Conservation (phyloP, 2,797 vertebrate genomes). For the Distichodus sexfasciatus region DNA sequence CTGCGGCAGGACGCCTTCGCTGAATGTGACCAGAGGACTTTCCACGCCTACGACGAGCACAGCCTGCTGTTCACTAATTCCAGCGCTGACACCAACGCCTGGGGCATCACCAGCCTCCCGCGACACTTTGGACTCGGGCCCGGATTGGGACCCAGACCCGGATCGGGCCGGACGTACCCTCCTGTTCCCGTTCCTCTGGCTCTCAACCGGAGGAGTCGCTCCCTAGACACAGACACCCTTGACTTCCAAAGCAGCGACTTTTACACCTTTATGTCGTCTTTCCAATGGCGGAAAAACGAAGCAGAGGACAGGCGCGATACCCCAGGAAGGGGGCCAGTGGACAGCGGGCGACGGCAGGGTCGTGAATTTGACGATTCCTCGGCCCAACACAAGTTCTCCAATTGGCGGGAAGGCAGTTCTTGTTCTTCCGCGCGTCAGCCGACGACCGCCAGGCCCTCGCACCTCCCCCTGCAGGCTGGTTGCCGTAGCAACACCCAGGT, state of each 20-base stretch:
- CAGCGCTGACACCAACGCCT: too few species aligned
- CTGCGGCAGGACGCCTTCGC: constrained; percentile 85
- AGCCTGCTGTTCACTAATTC: constrained; percentile 77
- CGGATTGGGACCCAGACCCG: too few species aligned
- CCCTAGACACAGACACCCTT: constrained; percentile 88
- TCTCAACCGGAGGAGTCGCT: constrained; percentile 86
- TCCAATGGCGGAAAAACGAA: constrained; percentile 62
- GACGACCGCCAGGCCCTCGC: constrained; percentile 38
- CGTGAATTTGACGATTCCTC: constrained; percentile 9
- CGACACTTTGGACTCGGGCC: constrained; percentile 86
- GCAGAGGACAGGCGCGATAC: constrained; percentile 19
- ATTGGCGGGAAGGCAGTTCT: background rate
- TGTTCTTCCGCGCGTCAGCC: constrained; percentile 12
- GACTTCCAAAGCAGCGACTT: constrained; percentile 76
- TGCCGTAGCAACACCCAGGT: constrained; percentile 17
- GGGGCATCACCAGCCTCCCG: constrained; percentile 92
- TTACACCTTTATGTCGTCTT: constrained; percentile 60
- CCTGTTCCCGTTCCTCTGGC: constrained; percentile 78
- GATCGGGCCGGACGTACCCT: constrained; percentile 74
- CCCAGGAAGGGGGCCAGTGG: background rate
- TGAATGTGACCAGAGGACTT: constrained; percentile 84
- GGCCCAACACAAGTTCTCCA: constrained; percentile 12
- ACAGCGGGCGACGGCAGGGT: constrained; percentile 8
- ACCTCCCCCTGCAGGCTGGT: constrained; percentile 43
- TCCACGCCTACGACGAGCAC: constrained; percentile 75